A percentile compares a stretch with the other conserved stretches of the same genome.
phyloP scores from a whole-genome alignment of 2,888 invertebrate genomes.

The Colostygia pectinataria region DNA sequence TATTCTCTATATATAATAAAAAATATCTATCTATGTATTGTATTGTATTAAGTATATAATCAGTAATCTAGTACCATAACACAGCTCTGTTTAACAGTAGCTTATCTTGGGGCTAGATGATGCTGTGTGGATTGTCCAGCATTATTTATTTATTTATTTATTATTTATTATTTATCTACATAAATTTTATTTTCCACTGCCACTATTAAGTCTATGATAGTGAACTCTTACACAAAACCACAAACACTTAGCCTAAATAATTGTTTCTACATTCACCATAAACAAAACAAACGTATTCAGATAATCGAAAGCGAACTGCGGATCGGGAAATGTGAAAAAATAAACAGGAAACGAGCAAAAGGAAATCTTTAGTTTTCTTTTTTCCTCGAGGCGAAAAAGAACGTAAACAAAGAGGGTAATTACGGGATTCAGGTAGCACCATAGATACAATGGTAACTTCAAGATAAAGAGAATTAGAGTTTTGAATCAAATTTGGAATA shows the following conservation, averaged over 20 bases:
- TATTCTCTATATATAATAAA: no score
- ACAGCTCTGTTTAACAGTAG: no score
- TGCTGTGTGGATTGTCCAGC: no score
- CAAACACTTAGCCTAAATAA: not conserved
- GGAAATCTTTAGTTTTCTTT: constrained; percentile 41
- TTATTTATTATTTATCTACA: not conserved
- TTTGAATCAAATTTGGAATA: constrained; percentile 12
- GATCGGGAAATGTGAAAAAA: constrained; percentile 27
- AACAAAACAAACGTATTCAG: constrained; percentile 16
- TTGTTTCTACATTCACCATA: not conserved
- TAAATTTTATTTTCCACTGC: no score
- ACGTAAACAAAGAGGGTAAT: constrained; percentile 50
- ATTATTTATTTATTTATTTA: constrained; percentile 1
- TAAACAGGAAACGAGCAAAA: constrained; percentile 35
- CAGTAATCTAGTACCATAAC: no score
- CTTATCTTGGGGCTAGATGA: no score
- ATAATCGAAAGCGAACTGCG: constrained; percentile 32
- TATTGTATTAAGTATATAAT: no score
- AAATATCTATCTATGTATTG: no score
- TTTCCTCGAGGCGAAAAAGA: constrained; percentile 33
- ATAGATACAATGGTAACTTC: constrained; percentile 24
- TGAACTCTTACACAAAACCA: no score
- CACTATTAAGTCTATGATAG: no score
- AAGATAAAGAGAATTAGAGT: constrained; percentile 31
- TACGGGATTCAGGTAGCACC: constrained; percentile 33